Base-by-base conservation (phyloP, 2,113 vertebrate species). In the Ophthalmolycus amberensis region DNA sequence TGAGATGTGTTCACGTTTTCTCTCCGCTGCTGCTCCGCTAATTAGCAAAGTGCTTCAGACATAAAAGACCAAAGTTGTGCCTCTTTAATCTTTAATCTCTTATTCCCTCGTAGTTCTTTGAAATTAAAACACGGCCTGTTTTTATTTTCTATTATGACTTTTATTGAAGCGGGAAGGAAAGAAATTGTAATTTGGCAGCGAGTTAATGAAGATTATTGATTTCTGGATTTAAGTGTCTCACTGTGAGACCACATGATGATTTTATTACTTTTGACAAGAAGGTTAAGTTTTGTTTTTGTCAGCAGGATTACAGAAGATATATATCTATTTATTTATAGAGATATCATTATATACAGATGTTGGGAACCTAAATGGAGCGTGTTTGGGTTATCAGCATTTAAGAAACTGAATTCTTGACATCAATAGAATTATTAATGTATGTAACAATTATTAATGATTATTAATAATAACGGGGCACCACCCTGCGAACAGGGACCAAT, bases 41-140 rank as follows among this genome's bases (percentile, higher is more conserved):
- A 91, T 90, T 88, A 91, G 82, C 79, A 71, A 71, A 88, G 73
- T 85, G 86, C 77, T 90, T 88, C 79, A 85, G 63, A 91, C 84
- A 91, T 86, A 60, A 90, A 90, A 86, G 76, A 48, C 4, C 6
- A 16, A 81, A 80, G 81, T 86, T 77, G 74, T 34, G 62, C 85
- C 73, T 79, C 76, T 89, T 87, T 84, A 84, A 80, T 88, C 81
- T 90, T 87, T 84, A 84, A 80, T 88, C 81, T 90, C 75, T 42
- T 22, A 67, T 88, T 84, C 71, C 63, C 71, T 77, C 71, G 56
- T 71, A 84, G 83, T 91, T 85, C 71, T 82, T 84, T 27, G 75
- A 88, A 84, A 82, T 25, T 42, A 79, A 70, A 76, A 79, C 32
- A 32, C 29, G 5, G 40, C 56, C 11, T 32, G 59, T 60, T 60